phyloP scores from a whole-genome alignment of 1,140 invertebrate species.

The Maniola jurtina region DNA sequence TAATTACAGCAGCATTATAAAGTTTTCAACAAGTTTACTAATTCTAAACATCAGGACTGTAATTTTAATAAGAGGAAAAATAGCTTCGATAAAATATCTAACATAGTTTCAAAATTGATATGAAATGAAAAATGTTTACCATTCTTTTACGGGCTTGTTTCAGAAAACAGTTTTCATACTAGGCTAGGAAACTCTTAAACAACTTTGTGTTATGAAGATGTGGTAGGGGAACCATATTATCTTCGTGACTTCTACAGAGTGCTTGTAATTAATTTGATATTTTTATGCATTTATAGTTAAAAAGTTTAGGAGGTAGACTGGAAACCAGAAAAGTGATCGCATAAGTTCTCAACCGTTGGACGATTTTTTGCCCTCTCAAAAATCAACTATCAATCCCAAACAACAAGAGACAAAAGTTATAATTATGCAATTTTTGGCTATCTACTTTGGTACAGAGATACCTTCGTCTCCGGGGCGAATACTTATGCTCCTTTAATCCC shows the following conservation, averaged over 20 bases:
- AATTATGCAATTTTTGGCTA: no score
- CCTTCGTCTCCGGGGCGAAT: no score
- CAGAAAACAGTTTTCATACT: slow-evolving; percentile 2
- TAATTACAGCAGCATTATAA: not conserved
- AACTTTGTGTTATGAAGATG: not conserved
- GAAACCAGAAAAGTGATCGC: no score
- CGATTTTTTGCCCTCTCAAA: no score
- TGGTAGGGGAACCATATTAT: not conserved
- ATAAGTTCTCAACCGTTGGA: no score
- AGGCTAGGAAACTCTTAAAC: not conserved
- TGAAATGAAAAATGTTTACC: slow-evolving; percentile 9
- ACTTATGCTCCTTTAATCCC: no score
- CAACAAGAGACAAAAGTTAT: no score
- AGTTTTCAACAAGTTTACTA: not conserved
- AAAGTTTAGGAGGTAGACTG: no score
- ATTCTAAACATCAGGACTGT: not conserved
- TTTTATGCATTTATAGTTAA: no score
- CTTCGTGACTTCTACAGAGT: not conserved
- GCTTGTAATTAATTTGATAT: no score
- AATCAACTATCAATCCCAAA: no score
- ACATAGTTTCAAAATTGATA: slow-evolving; percentile 1
- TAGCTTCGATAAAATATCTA: not conserved
- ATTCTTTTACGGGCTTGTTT: slow-evolving; percentile 7
- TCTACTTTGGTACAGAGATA: no score
- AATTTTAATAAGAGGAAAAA: not conserved